These are phyloP conservation scores for Corythaixoides concolor DNA, from an alignment of 2,113 vertebrate genomes.

Conservation along the genomic window DNA sequence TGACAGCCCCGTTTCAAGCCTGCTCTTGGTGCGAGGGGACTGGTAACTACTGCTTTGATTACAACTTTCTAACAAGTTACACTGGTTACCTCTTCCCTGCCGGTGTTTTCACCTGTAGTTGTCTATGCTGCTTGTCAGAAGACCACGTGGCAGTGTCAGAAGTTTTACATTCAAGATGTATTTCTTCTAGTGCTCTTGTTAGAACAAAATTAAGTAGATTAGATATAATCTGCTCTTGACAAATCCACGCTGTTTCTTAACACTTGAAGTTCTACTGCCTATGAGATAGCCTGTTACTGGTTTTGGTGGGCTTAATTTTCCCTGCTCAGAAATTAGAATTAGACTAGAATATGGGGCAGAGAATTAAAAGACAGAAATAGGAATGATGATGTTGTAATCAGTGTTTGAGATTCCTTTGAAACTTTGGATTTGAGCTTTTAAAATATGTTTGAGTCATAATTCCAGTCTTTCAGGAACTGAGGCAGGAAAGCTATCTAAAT, in stretches of 20 bases:
- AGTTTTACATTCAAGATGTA: not conserved
- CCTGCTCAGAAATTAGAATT: not conserved
- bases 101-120: rapidly evolving
- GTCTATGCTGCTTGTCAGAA: not conserved
- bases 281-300: not conserved
- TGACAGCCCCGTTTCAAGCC: not conserved
- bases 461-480: not conserved
- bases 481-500: not conserved
- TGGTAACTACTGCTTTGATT: not conserved
- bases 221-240: not conserved
- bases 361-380: not conserved
- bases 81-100: not conserved
- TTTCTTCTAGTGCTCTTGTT: not conserved
- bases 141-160: not conserved
- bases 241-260: rapidly evolving
- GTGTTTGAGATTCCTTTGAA: not conserved
- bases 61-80: not conserved
- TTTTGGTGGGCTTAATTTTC: not conserved
- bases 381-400: not conserved
- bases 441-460: not conserved
- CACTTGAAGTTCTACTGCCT: not conserved
- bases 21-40: rapidly evolving
- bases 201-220: not conserved
- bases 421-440: not conserved
- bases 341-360: not conserved